These are phyloP conservation scores for Protomyctophum bolini DNA, from an alignment of 2,113 vertebrate species.

Conservation along the genomic window DNA sequence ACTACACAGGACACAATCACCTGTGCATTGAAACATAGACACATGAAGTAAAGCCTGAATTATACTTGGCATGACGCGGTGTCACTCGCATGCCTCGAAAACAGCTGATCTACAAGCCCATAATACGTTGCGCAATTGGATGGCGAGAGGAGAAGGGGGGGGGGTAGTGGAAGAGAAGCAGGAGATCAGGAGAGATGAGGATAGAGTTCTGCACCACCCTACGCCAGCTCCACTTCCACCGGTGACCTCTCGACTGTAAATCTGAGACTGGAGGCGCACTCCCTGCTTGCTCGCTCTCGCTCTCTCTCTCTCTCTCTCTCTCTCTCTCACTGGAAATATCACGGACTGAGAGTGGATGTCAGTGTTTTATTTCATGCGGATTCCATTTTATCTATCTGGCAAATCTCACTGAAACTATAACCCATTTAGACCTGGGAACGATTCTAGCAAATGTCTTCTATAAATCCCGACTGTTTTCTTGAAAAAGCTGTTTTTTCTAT, in stretches of 20 bases:
- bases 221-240: conserved; percentile 63
- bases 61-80: too few species aligned
- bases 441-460: too few species aligned
- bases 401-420: conserved; percentile 18
- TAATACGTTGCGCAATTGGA: too few species aligned
- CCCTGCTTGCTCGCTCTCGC: conserved; percentile 8
- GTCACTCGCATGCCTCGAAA: too few species aligned
- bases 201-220: conserved; percentile 63
- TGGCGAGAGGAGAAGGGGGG: too few species aligned
- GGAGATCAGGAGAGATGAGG: conserved; percentile 35
- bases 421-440: too few species aligned
- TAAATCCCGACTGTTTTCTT: too few species aligned
- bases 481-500: too few species aligned
- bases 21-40: not conserved
- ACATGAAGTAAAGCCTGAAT: not conserved
- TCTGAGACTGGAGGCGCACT: conserved; percentile 48
- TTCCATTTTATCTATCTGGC: conserved; percentile 33
- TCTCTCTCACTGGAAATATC: not conserved
- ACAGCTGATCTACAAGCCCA: too few species aligned
- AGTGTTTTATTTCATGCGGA: conserved; percentile 22
- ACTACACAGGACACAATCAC: too few species aligned
- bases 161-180: conserved; percentile 59
- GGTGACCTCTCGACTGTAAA: conserved; percentile 64
- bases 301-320: not conserved
- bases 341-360: conserved; percentile 23